Evolutionary conservation across 2,888 invertebrate genomes (phyloP), one percentile per base, ranked within the genome.

Genomic region (Zelleria hepariella): DNA sequence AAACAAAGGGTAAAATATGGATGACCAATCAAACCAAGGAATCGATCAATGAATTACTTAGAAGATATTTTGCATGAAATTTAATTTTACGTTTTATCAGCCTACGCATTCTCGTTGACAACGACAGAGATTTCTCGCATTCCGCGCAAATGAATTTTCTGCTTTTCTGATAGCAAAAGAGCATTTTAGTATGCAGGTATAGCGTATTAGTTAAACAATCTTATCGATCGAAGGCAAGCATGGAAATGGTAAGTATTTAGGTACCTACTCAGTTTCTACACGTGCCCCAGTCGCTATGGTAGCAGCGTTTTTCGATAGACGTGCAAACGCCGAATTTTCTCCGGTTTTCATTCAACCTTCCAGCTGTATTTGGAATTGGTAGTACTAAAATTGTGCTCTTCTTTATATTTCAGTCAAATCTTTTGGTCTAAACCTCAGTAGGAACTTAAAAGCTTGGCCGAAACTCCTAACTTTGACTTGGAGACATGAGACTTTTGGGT

Each of bases 241-340:
- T 42, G 32, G 32, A 15, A 42, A 57, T 58, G 26, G 47, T 53
- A 59, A 55, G 2, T 6, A 25, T 21, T 21, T 18, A 5, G 32
- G 10, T 6, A 6, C 32, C 10, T 7, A 7, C 32, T 32, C 32
- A 32, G 18, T 5, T 24, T n/a, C 18, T 59, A 61, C 67, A 68
- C 69, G 66, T 70, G 66, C 62, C 62, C 47, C 62, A 58, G 75
- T 76, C 68, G 59, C 75, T 69, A 77, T 74, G 68, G 75, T 62
- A 64, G 51, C 20, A 51, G 8, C 3, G 23, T 20, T 51, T 51
- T 51, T 51, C 51, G 8, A 21, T 21, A 23, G 21, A 5, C n/a
- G 10, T 10, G 51, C 23, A 51, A 42, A 42, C 42, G n/a, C 10
- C 5, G n/a, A 42, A n/a, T 42, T 42, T 42, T 42, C 42, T 42